Conservation (phyloP, 2,797 vertebrate genomes). For the Lepidocolaptes lacrymiger region DNA sequence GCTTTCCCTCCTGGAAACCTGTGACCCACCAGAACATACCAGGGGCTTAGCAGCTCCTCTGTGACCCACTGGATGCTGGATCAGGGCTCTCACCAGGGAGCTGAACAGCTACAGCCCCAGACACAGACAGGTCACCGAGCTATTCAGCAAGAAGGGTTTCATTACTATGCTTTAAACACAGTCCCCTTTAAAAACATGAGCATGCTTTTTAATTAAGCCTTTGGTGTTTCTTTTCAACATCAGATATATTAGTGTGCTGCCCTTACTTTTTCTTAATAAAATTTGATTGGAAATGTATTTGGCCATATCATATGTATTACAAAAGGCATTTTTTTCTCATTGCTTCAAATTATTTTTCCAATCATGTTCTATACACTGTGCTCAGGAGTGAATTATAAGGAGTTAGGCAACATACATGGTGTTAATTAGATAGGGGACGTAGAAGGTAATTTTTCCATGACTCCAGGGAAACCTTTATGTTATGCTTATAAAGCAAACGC, state of each 20-base stretch:
- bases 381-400: constrained; percentile 69
- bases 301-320: constrained; percentile 27
- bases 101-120: neutral
- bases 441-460: constrained; percentile 69
- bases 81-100: neutral
- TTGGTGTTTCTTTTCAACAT: constrained; percentile 34
- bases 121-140: neutral
- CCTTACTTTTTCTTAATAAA: constrained; percentile 43
- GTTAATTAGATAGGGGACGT: constrained; percentile 74
- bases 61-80: neutral
- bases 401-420: constrained; percentile 71
- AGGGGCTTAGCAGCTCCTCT: neutral
- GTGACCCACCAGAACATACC: neutral
- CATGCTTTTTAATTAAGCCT: constrained; percentile 63
- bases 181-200: constrained; percentile 17
- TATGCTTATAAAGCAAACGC: constrained; percentile 68
- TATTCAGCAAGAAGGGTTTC: neutral
- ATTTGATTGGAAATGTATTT: constrained; percentile 48
- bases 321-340: constrained; percentile 49
- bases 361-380: constrained; percentile 51
- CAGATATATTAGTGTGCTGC: constrained; percentile 14
- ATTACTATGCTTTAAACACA: constrained; percentile 9
- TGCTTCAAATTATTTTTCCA: constrained; percentile 73
- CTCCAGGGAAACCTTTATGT: constrained; percentile 70
- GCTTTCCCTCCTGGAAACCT: neutral